Evolutionary conservation across 2,888 invertebrate species (phyloP).

Genomic region (Eupithecia tripunctaria): DNA sequence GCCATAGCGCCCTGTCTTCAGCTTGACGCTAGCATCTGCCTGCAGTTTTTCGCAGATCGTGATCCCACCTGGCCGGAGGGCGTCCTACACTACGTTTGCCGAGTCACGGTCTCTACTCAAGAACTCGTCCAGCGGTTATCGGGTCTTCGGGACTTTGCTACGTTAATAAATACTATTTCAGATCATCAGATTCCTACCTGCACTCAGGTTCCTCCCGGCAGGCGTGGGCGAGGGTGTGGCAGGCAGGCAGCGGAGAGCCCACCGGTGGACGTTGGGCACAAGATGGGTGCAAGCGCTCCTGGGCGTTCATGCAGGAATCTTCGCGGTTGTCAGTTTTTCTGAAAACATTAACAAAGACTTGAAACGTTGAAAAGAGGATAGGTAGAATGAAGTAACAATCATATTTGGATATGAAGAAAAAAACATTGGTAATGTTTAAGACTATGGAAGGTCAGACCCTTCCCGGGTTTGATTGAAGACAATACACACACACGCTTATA

Average conservation of each 20-base stretch:
- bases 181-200: conserved; percentile 85
- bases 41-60: too few relatives aligned
- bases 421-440: background rate
- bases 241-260: conserved; percentile 90
- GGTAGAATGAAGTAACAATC: background rate
- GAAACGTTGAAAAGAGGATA: background rate
- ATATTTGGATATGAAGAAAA: background rate
- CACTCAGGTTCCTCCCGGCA: conserved; percentile 93
- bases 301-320: conserved; percentile 94
- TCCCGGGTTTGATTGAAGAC: background rate
- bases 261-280: conserved; percentile 93
- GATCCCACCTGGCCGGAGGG: too few relatives aligned
- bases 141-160: too few relatives aligned
- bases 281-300: conserved; percentile 94
- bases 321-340: conserved; percentile 95
- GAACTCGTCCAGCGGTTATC: too few relatives aligned
- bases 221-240: conserved; percentile 92
- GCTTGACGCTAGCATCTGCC: too few relatives aligned
- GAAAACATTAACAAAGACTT: conserved; percentile 41
- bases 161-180: too few relatives aligned
- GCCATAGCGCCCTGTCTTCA: too few relatives aligned
- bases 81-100: too few relatives aligned
- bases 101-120: too few relatives aligned
- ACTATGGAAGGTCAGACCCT: background rate
- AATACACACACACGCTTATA: background rate